Percentiles rank a stretch among this genome's conserved stretches.
phyloP scores from a whole-genome alignment of 2,888 invertebrate species.

The Carabus problematicus region DNA sequence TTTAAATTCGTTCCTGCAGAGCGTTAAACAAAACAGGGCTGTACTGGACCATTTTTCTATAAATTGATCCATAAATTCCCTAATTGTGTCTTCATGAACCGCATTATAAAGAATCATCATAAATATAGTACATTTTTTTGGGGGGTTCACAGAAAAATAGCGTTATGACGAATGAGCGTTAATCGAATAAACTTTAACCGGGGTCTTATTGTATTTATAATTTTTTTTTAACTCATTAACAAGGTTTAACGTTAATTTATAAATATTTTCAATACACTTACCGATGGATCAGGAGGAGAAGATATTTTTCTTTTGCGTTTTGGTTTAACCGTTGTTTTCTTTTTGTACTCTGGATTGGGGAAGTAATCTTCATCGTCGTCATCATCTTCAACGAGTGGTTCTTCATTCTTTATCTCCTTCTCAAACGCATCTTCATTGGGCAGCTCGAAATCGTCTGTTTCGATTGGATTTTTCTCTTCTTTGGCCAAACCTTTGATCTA shows the following conservation, averaged over 20 bases:
- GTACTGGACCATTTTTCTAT: too few species aligned
- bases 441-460: not conserved
- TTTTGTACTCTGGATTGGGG: constrained; percentile 43
- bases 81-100: too few species aligned
- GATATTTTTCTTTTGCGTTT: constrained; percentile 35
- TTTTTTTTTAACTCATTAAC: too few species aligned
- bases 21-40: too few species aligned
- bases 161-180: too few species aligned
- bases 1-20: not conserved
- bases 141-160: not conserved
- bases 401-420: constrained; percentile 38
- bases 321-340: constrained; percentile 36
- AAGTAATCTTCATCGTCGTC: constrained; percentile 45
- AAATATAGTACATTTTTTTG: not conserved
- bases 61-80: too few species aligned
- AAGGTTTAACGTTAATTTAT: too few species aligned
- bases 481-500: constrained; percentile 56
- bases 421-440: constrained; percentile 25
- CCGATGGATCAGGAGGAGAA: constrained; percentile 36
- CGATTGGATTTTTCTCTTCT: too few species aligned
- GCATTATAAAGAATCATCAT: too few species aligned
- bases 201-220: too few species aligned
- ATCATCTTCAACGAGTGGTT: constrained; percentile 27
- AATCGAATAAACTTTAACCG: too few species aligned
- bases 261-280: constrained; percentile 15